Percentiles rank a stretch among this genome's conserved stretches.
Evolutionary conservation across 2,113 vertebrate genomes (phyloP).

Genomic region (Zapornia atra): DNA sequence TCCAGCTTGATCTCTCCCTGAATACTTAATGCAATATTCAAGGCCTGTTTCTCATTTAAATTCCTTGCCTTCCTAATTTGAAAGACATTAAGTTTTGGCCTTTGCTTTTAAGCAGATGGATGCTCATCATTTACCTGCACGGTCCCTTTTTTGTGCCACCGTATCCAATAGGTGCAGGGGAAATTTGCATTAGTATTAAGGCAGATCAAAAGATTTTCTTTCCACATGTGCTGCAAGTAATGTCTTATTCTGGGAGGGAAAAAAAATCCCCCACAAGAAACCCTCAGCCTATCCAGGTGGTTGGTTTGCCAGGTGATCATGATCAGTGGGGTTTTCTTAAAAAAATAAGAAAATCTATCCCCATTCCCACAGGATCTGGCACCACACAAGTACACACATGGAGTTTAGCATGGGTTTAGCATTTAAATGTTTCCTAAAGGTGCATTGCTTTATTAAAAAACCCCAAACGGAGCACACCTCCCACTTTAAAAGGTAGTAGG

Average conservation of each 20-base stretch:
- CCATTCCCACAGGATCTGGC: background rate
- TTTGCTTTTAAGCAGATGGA: slow-evolving; percentile 34
- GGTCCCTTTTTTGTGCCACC: slow-evolving; percentile 29
- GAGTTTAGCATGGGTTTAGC: background rate
- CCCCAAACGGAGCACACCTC: background rate
- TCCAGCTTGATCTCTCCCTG: background rate
- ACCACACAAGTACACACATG: background rate
- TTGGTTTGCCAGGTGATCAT: background rate
- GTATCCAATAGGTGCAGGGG: background rate
- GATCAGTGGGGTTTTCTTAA: background rate
- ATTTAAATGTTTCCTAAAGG: background rate
- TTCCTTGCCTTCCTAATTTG: background rate
- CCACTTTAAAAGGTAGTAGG: slow-evolving; percentile 33
- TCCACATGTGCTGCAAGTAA: background rate
- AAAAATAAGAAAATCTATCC: background rate
- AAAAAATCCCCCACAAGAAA: background rate
- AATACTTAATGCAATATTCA: background rate
- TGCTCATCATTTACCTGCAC: background rate
- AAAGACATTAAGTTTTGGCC: slow-evolving; percentile 3
- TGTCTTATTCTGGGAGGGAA: background rate
- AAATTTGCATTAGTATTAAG: slow-evolving; percentile 42
- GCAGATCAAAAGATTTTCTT: slow-evolving; percentile 46
- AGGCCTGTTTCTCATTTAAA: background rate
- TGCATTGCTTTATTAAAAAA: background rate
- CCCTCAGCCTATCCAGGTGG: background rate